These are phyloP conservation scores for Chloroclysta siterata DNA, from an alignment of 2,888 invertebrate genomes.

Conservation along the genomic window DNA sequence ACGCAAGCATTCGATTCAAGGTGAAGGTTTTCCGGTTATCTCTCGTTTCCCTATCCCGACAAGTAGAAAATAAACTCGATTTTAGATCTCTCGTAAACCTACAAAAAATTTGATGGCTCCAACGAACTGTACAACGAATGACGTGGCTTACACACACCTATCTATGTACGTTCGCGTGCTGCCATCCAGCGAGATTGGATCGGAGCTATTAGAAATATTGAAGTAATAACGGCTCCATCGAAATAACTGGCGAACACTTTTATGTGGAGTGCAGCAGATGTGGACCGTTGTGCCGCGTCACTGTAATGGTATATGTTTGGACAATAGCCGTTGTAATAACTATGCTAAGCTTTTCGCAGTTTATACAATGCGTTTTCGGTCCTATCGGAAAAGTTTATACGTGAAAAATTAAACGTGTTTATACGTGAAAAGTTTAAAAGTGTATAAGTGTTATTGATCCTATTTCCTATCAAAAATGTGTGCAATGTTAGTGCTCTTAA, in stretches of 20 bases:
- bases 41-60: slow-evolving; percentile 3
- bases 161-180: slow-evolving; percentile 20
- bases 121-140: slow-evolving; percentile 24
- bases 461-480: no score
- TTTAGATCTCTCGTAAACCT: slow-evolving; percentile 22
- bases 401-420: no score
- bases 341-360: slow-evolving; percentile 3
- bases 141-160: slow-evolving; percentile 25
- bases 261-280: slow-evolving; percentile 37
- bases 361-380: neutral
- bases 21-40: neutral
- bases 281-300: slow-evolving; percentile 27
- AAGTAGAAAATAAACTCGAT: slow-evolving; percentile 19
- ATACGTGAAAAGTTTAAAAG: no score
- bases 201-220: slow-evolving; percentile 71
- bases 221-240: slow-evolving; percentile 58
- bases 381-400: neutral
- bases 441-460: no score
- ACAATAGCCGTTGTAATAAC: slow-evolving; percentile 37
- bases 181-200: slow-evolving; percentile 67
- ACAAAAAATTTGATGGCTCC: slow-evolving; percentile 25
- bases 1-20: neutral
- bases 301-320: slow-evolving; percentile 33
- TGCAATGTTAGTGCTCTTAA: no score
- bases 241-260: slow-evolving; percentile 38